A percentile compares a stretch with the other conserved stretches of the same genome.
Evolutionary conservation across 1,140 invertebrate genomes (phyloP).

Genomic region (Portunus trituberculatus): DNA sequence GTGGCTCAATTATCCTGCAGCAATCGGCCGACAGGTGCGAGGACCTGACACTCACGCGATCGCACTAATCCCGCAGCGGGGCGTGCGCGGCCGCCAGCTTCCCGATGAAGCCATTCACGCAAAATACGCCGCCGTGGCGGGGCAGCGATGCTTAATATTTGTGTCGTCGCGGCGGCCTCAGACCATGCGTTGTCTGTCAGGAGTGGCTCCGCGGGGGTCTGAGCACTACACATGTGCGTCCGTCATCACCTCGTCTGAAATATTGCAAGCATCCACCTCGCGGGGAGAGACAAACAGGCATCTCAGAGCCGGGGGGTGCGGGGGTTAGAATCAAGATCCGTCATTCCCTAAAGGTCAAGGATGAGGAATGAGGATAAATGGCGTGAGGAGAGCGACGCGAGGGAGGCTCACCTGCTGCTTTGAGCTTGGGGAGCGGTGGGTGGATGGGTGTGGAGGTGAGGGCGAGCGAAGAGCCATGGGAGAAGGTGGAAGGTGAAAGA

Average conservation of each 20-base stretch:
- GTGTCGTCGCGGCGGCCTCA: slow-evolving; percentile 27
- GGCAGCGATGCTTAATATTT: slow-evolving; percentile 61
- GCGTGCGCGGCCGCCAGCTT: not conserved
- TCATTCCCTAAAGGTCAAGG: not conserved
- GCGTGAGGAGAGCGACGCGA: not conserved
- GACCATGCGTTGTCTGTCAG: slow-evolving; percentile 60
- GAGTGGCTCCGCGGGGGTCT: not conserved
- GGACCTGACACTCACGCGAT: not conserved
- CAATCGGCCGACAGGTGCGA: not conserved
- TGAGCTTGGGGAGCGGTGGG: not conserved
- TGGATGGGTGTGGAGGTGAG: not conserved
- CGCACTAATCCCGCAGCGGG: not conserved
- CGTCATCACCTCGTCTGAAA: slow-evolving; percentile 45
- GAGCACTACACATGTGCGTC: slow-evolving; percentile 42
- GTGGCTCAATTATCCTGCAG: not conserved
- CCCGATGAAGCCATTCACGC: slow-evolving; percentile 55
- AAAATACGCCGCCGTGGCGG: not conserved
- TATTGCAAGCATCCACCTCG: slow-evolving; percentile 43
- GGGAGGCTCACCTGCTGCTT: not conserved
- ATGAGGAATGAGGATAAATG: slow-evolving; percentile 21
- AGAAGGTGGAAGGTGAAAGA: not conserved
- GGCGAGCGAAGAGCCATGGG: not conserved
- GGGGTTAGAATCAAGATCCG: slow-evolving; percentile 27
- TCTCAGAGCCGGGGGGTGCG: not conserved
- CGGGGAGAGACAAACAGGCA: not conserved